Base-by-base conservation (phyloP, 2,888 invertebrate species). In the Stenotaenia linearis region DNA sequence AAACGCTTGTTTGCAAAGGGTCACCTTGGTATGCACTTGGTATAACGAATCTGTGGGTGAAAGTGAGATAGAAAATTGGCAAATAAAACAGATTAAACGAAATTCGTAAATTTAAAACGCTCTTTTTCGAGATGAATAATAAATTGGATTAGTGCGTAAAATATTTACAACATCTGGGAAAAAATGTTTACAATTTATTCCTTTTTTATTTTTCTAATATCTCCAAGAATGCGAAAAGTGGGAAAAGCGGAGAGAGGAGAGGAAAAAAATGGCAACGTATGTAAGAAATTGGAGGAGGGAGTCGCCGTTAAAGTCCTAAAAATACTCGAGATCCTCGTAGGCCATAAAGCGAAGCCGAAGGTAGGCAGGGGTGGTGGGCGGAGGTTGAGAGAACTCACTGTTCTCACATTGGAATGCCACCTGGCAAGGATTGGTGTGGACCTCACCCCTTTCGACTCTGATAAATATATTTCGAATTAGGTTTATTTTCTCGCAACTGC, bases 281-380 rank as follows among this genome's bases (percentile, higher is more conserved):
- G 50, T 50, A 74, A 74, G 28, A 32, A 32, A 74, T 74, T 74
- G 74, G 74, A 74, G 74, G 74, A 74, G 74, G 32, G 74, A 32
- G 28, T 32, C 50, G 18, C 50, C 50, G 50, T 50, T 50, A 50
- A 50, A 50, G 50, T 50, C 50, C 50, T 50, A 50, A 50, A 50
- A 50, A 50, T 50, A 50, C 50, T 50, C 50, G 18, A 50, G 50
- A 50, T 50, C 50, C 50, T 50, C 50, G 50, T 50, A 50, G 50
- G 50, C 50, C 50, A 50, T 50, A 50, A 50, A 50, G 50, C 50
- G 50, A 50, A 50, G 50, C 50, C 50, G 50, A 50, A 50, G 50
- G 50, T 50, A n/a, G 50, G 50, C 18, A 50, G 50, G 50, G 50
- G 7, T n/a, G 50, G 50, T 18, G 50, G 50, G 18, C 50, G 50